Conservation (phyloP, 2,113 vertebrate species). For the Cryptotis parvus region DNA sequence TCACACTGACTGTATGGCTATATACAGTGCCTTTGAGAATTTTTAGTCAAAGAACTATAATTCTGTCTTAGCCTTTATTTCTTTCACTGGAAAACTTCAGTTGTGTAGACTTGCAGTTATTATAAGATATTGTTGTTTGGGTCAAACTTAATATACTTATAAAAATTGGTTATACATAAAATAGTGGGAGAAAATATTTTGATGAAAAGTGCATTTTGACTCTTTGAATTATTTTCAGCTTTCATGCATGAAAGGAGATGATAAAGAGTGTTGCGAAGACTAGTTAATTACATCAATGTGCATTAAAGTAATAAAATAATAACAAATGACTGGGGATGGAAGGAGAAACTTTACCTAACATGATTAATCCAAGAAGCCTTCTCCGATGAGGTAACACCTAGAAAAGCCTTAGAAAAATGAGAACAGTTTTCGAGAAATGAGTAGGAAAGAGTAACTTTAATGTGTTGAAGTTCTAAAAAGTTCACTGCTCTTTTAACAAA, state of each 20-base stretch:
- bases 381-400: neutral
- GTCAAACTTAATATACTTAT: constrained; percentile 19
- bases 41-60: neutral
- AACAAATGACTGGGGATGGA: neutral
- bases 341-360: neutral
- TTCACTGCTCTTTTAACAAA: neutral
- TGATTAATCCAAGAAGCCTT: neutral
- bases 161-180: neutral
- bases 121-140: constrained; percentile 25
- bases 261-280: neutral
- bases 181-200: constrained; percentile 11
- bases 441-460: neutral
- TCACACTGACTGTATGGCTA: neutral
- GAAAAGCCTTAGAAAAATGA: neutral
- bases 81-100: neutral
- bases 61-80: constrained; percentile 4
- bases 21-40: neutral
- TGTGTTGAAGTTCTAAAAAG: neutral
- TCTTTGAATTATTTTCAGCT: neutral
- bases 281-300: constrained; percentile 14
- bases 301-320: neutral
- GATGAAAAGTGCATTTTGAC: constrained; percentile 11
- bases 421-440: neutral
- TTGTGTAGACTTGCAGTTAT: neutral
- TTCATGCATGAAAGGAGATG: neutral